Evolutionary conservation across 92 coral and sea anemone species (phyloP), one percentile per base, ranked within the genome.

Genomic region (Pocillopora grandis): DNA sequence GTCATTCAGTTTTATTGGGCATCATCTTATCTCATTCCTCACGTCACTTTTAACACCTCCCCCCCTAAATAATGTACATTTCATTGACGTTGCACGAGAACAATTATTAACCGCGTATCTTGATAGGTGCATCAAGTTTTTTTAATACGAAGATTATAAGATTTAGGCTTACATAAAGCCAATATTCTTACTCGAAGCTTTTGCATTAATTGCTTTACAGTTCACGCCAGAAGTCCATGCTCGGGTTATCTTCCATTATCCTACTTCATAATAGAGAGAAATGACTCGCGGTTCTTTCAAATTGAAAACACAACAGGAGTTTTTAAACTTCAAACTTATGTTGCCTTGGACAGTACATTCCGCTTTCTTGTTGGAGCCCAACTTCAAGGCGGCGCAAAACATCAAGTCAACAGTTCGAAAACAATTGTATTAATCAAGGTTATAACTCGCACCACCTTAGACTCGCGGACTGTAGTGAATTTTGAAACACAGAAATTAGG

Each of bases 231-330:
- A 58, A 75, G 58, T 76, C 76, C 36, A 0, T 84, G 88, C 74
- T 20, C 19, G 69, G 66, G 71, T 19, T 78, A 70, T 72, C 52
- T 35, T 5, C 64, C 71, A n/a, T 69, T 88, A 57, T 55, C 12
- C n/a, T 88, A 88, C 78, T 72, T 76, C 76, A 78, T 88, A 31
- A 35, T 72, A 17, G 83, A 88, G 21, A 75, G 85, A 48, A 88
- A 85, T 61, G 85, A 77, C 19, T 58, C 66, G 21, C 76, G 67
- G 12, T 21, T 73, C 33, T 88, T 88, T 33, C 21, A 58, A 0
- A 78, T 84, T 64, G 86, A 89, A 4, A 84, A 78, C 89, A 63
- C 85, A 58, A 84, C 91, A 73, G 91, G 91, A 17, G 49, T 84
- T 18, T 73, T 88, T 14, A 79, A 63, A 59, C 84, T 84, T 19